Conservation (phyloP, 2,888 invertebrate species). For the Hydriomena furcata region DNA sequence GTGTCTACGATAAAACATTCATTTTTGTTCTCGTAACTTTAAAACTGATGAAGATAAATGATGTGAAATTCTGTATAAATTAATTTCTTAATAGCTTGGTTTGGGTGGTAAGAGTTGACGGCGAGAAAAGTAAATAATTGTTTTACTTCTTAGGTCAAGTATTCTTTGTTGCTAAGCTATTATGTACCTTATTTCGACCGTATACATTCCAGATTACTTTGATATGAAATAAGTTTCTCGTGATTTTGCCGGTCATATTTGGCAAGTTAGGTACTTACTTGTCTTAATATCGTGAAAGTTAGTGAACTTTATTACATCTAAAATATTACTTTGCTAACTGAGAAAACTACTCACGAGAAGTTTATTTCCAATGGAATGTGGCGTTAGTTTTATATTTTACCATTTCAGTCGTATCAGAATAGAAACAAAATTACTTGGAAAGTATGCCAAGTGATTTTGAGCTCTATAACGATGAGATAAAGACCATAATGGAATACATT, state of each 20-base stretch:
- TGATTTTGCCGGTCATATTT: slow-evolving; percentile 27
- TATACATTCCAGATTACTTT: slow-evolving; percentile 20
- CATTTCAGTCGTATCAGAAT: slow-evolving; percentile 11
- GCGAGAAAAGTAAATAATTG: slow-evolving; percentile 37
- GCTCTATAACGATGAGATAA: slow-evolving; percentile 25
- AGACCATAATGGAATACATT: slow-evolving; percentile 15
- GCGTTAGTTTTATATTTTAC: slow-evolving; percentile 19
- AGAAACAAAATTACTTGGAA: slow-evolving; percentile 27
- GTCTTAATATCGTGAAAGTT: slow-evolving; percentile 21
- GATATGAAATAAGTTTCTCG: slow-evolving; percentile 20
- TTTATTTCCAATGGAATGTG: slow-evolving; percentile 20
- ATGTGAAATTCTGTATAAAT: slow-evolving; percentile 8
- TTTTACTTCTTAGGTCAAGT: slow-evolving; percentile 24
- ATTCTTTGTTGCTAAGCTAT: slow-evolving; percentile 7
- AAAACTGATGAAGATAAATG: neutral
- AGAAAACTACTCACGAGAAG: slow-evolving; percentile 16
- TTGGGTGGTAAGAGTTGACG: slow-evolving; percentile 30
- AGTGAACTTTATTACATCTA: slow-evolving; percentile 27
- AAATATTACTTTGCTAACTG: slow-evolving; percentile 20
- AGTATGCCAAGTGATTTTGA: slow-evolving; percentile 26
- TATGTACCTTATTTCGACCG: slow-evolving; percentile 20
- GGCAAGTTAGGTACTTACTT: slow-evolving; percentile 24
- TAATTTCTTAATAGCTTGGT: slow-evolving; percentile 29
- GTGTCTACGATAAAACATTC: neutral
- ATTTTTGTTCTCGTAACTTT: neutral